Evolutionary conservation across 2,888 invertebrate genomes (phyloP).

Genomic region (Seira musarum): DNA sequence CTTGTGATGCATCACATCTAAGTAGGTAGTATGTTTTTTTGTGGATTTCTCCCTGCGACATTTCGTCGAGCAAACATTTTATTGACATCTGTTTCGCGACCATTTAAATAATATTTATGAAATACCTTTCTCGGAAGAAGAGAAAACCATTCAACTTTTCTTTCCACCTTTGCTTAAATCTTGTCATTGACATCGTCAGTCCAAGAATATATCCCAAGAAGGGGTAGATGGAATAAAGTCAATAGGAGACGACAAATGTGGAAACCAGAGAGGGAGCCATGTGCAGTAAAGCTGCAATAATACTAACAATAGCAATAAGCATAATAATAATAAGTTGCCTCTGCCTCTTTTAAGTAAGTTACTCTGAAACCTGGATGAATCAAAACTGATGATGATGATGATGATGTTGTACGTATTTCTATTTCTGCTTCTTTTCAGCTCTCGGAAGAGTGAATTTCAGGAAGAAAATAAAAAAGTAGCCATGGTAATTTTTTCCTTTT

Average conservation of each 20-base stretch:
- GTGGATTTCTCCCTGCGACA: neutral
- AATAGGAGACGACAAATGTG: no score
- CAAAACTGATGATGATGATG: neutral
- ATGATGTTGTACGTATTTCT: neutral
- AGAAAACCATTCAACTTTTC: neutral
- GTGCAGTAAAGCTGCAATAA: neutral
- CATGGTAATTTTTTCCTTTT: no score
- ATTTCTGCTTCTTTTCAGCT: neutral
- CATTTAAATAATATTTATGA: conserved; percentile 58
- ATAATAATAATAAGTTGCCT: neutral
- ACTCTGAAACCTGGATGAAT: neutral
- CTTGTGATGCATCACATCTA: no score
- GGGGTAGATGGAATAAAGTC: no score
- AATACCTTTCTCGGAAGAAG: neutral
- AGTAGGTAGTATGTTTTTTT: neutral
- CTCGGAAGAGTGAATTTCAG: neutral
- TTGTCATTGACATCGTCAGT: neutral
- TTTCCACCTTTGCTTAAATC: neutral
- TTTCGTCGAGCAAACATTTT: conserved; percentile 37
- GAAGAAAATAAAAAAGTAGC: neutral
- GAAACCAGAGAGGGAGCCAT: neutral
- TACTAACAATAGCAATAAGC: neutral
- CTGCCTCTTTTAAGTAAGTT: neutral
- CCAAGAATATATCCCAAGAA: no score
- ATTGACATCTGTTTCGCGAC: conserved; percentile 56